Evolutionary conservation across 1,140 invertebrate genomes (phyloP), one percentile per base, ranked within the genome.

Genomic region (Heliconius hermathena): DNA sequence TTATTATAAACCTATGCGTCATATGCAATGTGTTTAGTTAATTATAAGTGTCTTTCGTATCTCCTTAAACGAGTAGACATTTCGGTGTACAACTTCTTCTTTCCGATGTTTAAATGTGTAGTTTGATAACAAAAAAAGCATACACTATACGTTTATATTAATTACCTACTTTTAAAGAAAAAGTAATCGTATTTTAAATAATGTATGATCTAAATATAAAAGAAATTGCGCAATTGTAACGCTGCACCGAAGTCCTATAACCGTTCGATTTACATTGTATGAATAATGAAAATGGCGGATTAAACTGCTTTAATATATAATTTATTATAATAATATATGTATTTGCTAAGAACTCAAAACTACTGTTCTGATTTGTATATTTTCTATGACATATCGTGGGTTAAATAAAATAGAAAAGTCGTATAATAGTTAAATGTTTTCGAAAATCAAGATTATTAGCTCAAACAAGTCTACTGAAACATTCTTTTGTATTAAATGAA

Each of bases 81-180:
- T 72, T 84, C 66, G 78, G 71, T 84, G 83, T 84, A 83, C 52
- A 78, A 54, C 79, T 81, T 80, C 77, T 83, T 81, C 78, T 72
- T 83, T 81, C 73, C 70, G 71, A 73, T 81, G 52, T 71, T 29
- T 83, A 76, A 82, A 76, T 76, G 80, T 81, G 77, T 81, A 78
- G 77, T 71, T 75, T 71, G 29, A 46, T 52, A 71, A 60, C 2
- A 8, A 72, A 20, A 49, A 52, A 71, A 66, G 26, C 66, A 8
- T 20, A 71, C 70, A 77, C 76, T 18, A 74, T 73, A 22, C 71
- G 60, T 66, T 38, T 60, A 38, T 72, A 72, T 33, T 20, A 66
- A 66, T 66, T 26, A 16, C 6, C 6, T 36, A 29, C 29, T 9
- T 60, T 66, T 66, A 20, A 52, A 52, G 16, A 20, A 52, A 6